These are phyloP conservation scores for Helarctos malayanus DNA, from an alignment of 2,797 vertebrate species.

Conservation along the genomic window DNA sequence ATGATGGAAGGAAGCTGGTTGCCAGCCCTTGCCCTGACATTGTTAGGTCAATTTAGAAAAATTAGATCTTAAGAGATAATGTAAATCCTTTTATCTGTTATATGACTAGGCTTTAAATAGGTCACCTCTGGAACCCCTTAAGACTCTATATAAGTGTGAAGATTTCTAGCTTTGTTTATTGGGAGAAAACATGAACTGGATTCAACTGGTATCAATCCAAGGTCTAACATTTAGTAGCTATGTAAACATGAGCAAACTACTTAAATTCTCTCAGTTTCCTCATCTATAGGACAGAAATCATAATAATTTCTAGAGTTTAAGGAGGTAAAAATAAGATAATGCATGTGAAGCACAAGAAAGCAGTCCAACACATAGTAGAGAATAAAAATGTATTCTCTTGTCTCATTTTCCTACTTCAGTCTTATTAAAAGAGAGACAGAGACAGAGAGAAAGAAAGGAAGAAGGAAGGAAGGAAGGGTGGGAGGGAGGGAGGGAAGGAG, in stretches of 20 bases:
- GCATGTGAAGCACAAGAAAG: background rate
- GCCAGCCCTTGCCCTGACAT: background rate
- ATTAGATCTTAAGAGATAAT: background rate
- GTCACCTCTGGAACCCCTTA: background rate
- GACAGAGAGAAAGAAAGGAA: background rate
- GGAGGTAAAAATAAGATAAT: background rate
- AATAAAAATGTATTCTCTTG: background rate
- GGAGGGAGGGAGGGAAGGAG: too few relatives aligned
- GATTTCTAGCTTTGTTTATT: background rate
- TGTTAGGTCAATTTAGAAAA: background rate
- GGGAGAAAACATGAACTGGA: rapidly evolving
- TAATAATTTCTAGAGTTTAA: background rate
- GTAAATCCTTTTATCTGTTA: background rate
- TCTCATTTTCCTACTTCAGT: background rate
- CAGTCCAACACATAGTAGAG: background rate
- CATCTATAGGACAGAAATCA: background rate
- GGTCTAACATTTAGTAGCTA: background rate
- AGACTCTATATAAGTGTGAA: background rate
- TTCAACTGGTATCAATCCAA: background rate
- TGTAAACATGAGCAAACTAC: background rate
- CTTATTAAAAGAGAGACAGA: background rate
- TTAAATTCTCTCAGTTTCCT: background rate
- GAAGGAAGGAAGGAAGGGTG: too few relatives aligned
- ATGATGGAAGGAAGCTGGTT: background rate
- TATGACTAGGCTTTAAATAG: background rate